Evolutionary conservation across 2,888 invertebrate genomes (phyloP), one percentile per base, ranked within the genome.

Genomic region (Drosophila anceps): DNA sequence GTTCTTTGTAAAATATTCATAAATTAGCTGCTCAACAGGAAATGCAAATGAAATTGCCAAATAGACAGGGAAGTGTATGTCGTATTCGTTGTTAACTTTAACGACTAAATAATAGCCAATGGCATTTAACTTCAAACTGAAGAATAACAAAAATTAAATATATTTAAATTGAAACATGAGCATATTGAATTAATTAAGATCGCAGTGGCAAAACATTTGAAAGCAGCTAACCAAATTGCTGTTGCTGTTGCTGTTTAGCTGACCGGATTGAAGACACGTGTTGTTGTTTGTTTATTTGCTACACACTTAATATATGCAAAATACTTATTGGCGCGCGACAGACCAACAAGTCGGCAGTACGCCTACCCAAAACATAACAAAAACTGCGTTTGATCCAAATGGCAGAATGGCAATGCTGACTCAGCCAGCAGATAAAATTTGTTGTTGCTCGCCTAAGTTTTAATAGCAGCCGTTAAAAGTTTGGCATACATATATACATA

Each of bases 241-340:
- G 24, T 24, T 24, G 24, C 24, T 24, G 24, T 33, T 24, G n/a
- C 27, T 8, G 4, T 5, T 29, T 20, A 18, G 57, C 18, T 53
- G 37, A 55, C 53, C 51, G 73, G 48, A 72, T 69, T 71, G 48
- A 62, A 48, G 69, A 66, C 73, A 73, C 81, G 67, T 70, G 88
- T 83, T 85, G 67, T 85, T 46, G 67, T 39, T 60, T 65, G 63
- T 60, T 62, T 55, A 64, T 39, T 53, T 58, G 54, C 62, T 46
- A 59, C 9, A 35, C 18, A 55, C 31, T 60, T 69, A 75, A 83
- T 66, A 48, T 71, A 82, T 84, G 44, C 73, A 59, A 57, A 9
- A 60, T 33, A 60, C 37, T 57, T 53, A 57, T 51, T 60, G 69
- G 62, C 76, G 62, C 50, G 62, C 76, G 76, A 74, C 69, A 60